Conservation (phyloP, 1,140 invertebrate genomes). For the Fopius arisanus region DNA sequence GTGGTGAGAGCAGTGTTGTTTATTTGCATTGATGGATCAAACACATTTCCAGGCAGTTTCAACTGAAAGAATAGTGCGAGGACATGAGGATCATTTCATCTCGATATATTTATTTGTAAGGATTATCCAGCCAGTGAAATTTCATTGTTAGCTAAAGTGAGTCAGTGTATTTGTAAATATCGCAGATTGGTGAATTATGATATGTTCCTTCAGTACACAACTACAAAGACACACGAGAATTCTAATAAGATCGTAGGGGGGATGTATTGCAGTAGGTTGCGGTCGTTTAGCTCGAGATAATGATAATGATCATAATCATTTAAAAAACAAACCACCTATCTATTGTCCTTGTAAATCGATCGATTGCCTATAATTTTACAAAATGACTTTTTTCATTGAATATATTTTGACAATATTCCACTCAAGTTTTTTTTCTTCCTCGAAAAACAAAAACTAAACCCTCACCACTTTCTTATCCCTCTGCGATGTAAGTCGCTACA, state of each 20-base stretch:
- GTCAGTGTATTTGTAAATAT: constrained; percentile 16
- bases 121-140: constrained; percentile 24
- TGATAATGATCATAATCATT: constrained; percentile 48
- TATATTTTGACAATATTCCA: constrained; percentile 56
- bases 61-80: background rate
- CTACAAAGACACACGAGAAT: constrained; percentile 38
- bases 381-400: constrained; percentile 57
- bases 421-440: constrained; percentile 20
- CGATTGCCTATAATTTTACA: constrained; percentile 53
- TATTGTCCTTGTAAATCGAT: constrained; percentile 41
- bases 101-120: constrained; percentile 23
- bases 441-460: background rate
- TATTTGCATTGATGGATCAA: background rate
- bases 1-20: background rate
- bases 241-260: constrained; percentile 40
- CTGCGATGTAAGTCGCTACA: background rate
- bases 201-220: constrained; percentile 42
- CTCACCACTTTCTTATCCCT: background rate
- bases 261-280: constrained; percentile 52
- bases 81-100: background rate
- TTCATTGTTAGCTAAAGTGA: constrained; percentile 6
- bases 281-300: constrained; percentile 47
- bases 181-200: background rate
- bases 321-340: constrained; percentile 25
- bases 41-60: background rate